phyloP scores from a whole-genome alignment of 2,797 vertebrate species.

The Knipowitschia caucasica region DNA sequence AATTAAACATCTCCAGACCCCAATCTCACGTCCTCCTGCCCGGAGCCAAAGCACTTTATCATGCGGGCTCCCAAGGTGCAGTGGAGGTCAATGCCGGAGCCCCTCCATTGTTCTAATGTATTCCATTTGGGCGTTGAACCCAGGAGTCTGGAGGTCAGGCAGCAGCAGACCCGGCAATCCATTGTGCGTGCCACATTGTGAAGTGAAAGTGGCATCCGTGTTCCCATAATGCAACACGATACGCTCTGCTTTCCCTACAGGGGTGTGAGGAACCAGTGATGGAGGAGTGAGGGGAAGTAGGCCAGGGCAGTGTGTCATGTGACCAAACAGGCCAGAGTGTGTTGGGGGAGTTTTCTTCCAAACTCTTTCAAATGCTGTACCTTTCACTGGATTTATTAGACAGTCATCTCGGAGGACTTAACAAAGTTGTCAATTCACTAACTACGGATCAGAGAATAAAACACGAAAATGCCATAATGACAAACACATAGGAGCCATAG shows the following conservation, averaged over 20 bases:
- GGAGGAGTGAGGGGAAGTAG: slow-evolving; percentile 45
- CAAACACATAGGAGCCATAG: no score
- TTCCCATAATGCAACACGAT: slow-evolving; percentile 36
- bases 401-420: no score
- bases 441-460: no score
- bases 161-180: slow-evolving; percentile 50
- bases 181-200: slow-evolving; percentile 56
- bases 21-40: slow-evolving; percentile 50
- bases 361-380: no score
- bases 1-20: slow-evolving; percentile 69
- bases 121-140: slow-evolving; percentile 59
- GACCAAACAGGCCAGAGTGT: background rate
- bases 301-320: slow-evolving; percentile 4
- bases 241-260: slow-evolving; percentile 56
- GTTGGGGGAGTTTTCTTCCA: no score
- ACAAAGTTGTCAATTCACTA: no score
- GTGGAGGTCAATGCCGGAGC: slow-evolving; percentile 62
- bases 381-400: no score
- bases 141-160: slow-evolving; percentile 51
- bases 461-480: no score
- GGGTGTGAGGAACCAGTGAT: slow-evolving; percentile 57
- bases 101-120: slow-evolving; percentile 61
- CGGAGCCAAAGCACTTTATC: slow-evolving; percentile 59
- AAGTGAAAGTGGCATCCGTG: slow-evolving; percentile 24
- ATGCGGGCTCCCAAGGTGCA: slow-evolving; percentile 58